Evolutionary conservation across 2,113 vertebrate genomes (phyloP).

Genomic region (Tetrax tetrax): DNA sequence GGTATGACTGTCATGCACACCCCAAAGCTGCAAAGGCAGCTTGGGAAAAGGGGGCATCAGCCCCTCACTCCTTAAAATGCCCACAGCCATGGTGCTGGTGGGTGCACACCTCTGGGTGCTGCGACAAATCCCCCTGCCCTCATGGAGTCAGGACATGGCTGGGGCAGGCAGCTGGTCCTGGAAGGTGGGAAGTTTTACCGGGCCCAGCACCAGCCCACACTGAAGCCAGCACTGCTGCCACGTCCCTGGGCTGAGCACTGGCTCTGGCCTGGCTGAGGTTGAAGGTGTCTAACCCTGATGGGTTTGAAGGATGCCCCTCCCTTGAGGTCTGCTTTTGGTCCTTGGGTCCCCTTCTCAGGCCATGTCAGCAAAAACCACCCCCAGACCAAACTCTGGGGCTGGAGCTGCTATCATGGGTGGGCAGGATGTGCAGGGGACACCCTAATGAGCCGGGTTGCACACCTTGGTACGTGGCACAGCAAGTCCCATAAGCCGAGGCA

Average conservation of each 20-base stretch:
- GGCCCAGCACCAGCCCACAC: neutral
- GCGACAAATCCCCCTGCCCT: neutral
- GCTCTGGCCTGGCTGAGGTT: neutral
- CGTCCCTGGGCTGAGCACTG: fast-evolving
- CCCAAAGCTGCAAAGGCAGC: neutral
- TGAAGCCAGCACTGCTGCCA: fast-evolving
- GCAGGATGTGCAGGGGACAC: fast-evolving
- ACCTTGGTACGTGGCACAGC: fast-evolving
- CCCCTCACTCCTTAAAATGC: neutral
- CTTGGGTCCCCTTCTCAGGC: neutral
- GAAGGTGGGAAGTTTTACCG: neutral
- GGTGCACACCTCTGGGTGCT: neutral
- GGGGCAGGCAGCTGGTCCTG: neutral
- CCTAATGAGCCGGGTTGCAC: neutral
- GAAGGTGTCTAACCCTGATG: neutral
- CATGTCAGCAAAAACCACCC: neutral
- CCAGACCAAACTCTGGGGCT: neutral
- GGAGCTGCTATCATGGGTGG: neutral
- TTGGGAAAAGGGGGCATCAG: neutral
- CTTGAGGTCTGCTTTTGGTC: neutral
- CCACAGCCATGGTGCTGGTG: fast-evolving
- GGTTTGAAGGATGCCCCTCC: neutral
- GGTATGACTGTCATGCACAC: neutral
- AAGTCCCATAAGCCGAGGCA: neutral
- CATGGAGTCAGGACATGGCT: neutral